Percentiles rank a stretch among this genome's conserved stretches.
phyloP scores from a whole-genome alignment of 2,888 invertebrate genomes.

The Tiphia femorata region DNA sequence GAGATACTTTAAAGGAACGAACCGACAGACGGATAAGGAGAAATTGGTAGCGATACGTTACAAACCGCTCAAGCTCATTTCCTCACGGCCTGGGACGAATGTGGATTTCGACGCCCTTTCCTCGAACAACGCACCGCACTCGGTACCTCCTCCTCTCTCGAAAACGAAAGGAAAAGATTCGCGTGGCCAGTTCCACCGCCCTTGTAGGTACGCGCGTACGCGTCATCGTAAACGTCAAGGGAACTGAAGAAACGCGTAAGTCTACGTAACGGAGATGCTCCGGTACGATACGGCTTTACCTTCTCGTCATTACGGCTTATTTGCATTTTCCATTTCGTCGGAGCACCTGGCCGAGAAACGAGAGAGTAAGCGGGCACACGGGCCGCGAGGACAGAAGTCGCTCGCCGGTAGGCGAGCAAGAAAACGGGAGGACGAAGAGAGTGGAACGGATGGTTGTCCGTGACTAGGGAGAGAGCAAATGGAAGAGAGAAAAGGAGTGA shows the following conservation, averaged over 20 bases:
- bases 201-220: conserved; percentile 15
- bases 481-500: conserved; percentile 5
- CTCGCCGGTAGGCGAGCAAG: neutral
- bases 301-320: conserved; percentile 59
- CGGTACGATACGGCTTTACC: conserved; percentile 53
- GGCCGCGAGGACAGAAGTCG: neutral
- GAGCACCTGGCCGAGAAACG: conserved; percentile 47
- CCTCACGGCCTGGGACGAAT: no score
- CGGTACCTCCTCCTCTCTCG: no score
- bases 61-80: no score
- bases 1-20: no score
- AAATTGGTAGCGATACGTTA: no score
- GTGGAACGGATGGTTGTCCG: no score
- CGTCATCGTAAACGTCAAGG: conserved; percentile 33
- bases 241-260: conserved; percentile 32
- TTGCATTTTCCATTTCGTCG: conserved; percentile 59
- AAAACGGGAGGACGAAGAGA: no score
- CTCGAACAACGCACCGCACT: no score
- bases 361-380: neutral
- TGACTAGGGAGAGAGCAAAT: conserved; percentile 12
- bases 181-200: no score
- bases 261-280: conserved; percentile 47
- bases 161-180: no score
- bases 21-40: no score
- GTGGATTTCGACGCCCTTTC: no score